Conservation (phyloP, 2,113 vertebrate species). For the Actenoides lindsayi region DNA sequence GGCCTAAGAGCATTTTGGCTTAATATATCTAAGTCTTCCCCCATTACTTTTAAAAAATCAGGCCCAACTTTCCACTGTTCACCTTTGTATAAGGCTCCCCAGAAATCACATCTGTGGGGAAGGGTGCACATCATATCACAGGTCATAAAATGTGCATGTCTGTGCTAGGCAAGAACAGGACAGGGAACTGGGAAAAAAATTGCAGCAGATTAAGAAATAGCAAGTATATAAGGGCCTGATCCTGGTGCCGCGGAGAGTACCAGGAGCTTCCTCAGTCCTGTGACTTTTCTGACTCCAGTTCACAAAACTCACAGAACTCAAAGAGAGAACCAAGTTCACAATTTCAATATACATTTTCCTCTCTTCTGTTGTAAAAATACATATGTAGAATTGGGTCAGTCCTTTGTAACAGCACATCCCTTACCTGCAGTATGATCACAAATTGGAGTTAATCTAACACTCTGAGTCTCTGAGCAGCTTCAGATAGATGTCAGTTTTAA, state of each 20-base stretch:
- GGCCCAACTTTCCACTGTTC: neutral
- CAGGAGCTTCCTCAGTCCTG: fast-evolving
- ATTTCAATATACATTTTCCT: neutral
- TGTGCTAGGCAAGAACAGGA: neutral
- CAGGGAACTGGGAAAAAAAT: neutral
- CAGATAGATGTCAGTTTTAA: neutral
- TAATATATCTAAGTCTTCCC: neutral
- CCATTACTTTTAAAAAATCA: neutral
- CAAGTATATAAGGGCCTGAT: neutral
- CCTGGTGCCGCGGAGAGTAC: neutral
- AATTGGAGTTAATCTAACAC: neutral
- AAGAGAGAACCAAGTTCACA: neutral
- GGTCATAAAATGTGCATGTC: neutral
- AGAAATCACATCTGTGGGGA: neutral
- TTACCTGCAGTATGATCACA: neutral
- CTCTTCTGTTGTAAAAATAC: neutral
- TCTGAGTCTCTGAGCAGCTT: neutral
- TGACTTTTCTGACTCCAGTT: neutral
- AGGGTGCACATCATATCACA: neutral
- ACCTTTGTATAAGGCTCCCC: neutral
- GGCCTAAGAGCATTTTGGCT: neutral
- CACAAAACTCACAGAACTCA: neutral
- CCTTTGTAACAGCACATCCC: neutral
- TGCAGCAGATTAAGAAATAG: neutral
- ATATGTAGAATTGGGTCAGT: neutral